Conservation (phyloP, 2,113 vertebrate genomes). For the Odobenus rosmarus region DNA sequence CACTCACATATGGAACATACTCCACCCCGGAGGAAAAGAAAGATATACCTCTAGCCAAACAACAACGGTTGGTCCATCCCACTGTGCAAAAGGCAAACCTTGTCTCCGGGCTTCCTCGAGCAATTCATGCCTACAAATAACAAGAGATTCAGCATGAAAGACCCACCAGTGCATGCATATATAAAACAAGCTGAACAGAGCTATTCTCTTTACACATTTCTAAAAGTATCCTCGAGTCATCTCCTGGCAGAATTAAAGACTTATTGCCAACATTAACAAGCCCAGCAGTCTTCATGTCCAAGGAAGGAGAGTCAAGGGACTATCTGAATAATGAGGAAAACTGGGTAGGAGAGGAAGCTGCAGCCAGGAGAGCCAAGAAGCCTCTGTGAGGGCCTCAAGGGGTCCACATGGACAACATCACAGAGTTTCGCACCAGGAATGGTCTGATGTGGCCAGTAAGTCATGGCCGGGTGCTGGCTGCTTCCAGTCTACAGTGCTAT, state of each 20-base stretch:
- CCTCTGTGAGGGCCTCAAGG: background rate
- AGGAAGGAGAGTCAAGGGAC: too few species aligned
- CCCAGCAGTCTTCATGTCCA: background rate
- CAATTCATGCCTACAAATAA: slow-evolving; percentile 90
- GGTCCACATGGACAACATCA: fast-evolving
- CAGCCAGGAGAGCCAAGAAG: background rate
- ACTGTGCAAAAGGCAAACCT: slow-evolving; percentile 97
- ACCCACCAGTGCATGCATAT: fast-evolving
- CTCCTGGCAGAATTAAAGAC: background rate
- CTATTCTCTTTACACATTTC: background rate
- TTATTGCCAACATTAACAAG: background rate
- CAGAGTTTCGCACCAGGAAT: fast-evolving
- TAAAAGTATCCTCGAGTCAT: fast-evolving
- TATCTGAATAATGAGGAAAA: background rate
- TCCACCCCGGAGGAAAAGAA: fast-evolving
- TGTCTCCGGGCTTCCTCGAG: slow-evolving; percentile 96
- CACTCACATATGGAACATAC: fast-evolving
- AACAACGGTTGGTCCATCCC: slow-evolving; percentile 98
- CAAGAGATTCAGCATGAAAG: slow-evolving; percentile 29
- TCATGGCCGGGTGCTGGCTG: fast-evolving
- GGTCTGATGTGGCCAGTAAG: background rate
- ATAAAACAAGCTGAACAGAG: background rate
- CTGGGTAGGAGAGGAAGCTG: background rate
- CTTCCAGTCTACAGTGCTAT: fast-evolving
- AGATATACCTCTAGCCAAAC: slow-evolving; percentile 97